phyloP scores from a whole-genome alignment of 2,113 vertebrate species.

The Sorex araneus region DNA sequence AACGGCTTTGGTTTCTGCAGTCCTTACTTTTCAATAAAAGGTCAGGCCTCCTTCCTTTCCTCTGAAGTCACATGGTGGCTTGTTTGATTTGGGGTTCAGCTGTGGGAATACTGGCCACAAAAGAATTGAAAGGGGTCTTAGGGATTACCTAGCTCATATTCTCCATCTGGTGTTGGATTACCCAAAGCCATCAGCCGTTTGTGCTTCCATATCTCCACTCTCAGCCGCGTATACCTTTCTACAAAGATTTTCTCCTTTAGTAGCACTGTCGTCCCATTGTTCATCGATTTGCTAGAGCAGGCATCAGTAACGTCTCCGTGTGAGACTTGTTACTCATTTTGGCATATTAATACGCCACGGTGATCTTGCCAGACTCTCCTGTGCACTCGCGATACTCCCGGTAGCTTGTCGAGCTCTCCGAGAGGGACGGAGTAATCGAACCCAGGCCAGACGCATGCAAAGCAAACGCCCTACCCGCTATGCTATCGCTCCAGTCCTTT shows the following conservation, averaged over 20 bases:
- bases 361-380: too few relatives aligned
- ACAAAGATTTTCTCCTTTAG: not conserved
- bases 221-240: not conserved
- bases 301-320: too few relatives aligned
- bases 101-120: not conserved
- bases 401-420: too few relatives aligned
- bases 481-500: too few relatives aligned
- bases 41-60: not conserved
- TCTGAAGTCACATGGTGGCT: not conserved
- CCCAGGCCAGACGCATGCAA: too few relatives aligned
- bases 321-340: too few relatives aligned
- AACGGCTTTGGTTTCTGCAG: not conserved
- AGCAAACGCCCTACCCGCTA: too few relatives aligned
- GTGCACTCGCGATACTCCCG: too few relatives aligned
- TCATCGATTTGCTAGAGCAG: too few relatives aligned
- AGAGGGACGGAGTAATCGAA: too few relatives aligned
- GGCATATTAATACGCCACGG: too few relatives aligned
- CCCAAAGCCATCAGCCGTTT: not conserved
- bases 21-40: conserved; percentile 12
- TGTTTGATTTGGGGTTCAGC: not conserved
- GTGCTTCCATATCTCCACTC: not conserved
- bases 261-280: not conserved
- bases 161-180: not conserved
- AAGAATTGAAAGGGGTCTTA: conserved; percentile 18
- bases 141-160: not conserved